Conservation (phyloP, 1,140 invertebrate species). For the Portunus trituberculatus region DNA sequence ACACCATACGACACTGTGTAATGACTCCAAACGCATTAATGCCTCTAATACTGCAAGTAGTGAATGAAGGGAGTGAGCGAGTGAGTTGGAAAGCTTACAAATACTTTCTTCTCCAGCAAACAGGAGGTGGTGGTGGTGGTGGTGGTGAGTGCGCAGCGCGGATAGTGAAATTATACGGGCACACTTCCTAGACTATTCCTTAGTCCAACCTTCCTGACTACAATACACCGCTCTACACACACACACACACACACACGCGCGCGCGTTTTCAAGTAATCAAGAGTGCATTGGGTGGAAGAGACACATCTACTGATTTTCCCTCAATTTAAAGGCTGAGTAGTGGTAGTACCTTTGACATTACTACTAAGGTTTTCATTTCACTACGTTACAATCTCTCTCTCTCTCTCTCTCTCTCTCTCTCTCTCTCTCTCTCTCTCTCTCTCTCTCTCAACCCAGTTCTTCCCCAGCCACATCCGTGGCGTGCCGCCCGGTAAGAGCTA, state of each 20-base stretch:
- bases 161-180: background rate
- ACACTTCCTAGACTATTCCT: background rate
- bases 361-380: background rate
- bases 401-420: background rate
- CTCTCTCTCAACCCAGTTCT: too few species aligned
- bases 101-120: background rate
- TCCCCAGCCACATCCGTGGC: too few species aligned
- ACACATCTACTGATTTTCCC: background rate
- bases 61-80: background rate
- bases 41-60: too few species aligned
- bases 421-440: too few species aligned
- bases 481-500: background rate
- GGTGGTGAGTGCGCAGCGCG: background rate
- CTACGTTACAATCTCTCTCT: background rate
- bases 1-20: too few species aligned
- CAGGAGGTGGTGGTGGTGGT: background rate
- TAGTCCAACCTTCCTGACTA: background rate
- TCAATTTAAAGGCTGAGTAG: background rate
- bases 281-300: slow-evolving; percentile 18
- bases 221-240: background rate
- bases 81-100: background rate
- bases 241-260: background rate
- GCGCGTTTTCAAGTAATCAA: background rate
- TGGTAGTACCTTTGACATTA: background rate
- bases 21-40: too few species aligned